Evolutionary conservation across 2,888 invertebrate genomes (phyloP).

Genomic region (Drosophila picticornis): DNA sequence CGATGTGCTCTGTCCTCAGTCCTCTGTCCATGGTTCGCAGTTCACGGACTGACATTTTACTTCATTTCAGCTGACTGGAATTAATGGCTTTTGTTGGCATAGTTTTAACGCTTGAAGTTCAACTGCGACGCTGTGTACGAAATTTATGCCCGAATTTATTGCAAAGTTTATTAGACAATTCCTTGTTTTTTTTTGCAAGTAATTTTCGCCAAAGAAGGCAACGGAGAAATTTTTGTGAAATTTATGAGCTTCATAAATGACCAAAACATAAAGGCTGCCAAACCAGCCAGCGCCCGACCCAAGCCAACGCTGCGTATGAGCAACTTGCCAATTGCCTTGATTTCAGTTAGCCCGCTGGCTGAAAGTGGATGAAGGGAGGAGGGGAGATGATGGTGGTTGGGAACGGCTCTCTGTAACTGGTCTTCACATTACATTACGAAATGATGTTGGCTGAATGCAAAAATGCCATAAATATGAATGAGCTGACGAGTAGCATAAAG

Average conservation of each 20-base stretch:
- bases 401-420: conserved; percentile 53
- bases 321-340: conserved; percentile 80
- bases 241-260: conserved; percentile 82
- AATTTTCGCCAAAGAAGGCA: conserved; percentile 66
- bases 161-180: conserved; percentile 81
- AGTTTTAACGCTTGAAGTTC: conserved; percentile 78
- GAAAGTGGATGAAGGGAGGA: neutral
- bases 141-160: conserved; percentile 80
- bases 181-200: conserved; percentile 39
- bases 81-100: conserved; percentile 82
- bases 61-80: conserved; percentile 80
- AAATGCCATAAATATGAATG: conserved; percentile 81
- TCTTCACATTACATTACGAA: conserved; percentile 77
- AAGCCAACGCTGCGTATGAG: conserved; percentile 69
- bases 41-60: conserved; percentile 73
- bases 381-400: neutral
- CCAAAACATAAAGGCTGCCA: conserved; percentile 68
- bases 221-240: conserved; percentile 64
- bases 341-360: conserved; percentile 44
- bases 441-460: conserved; percentile 79
- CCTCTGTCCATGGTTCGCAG: conserved; percentile 13
- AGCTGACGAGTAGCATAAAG: conserved; percentile 71
- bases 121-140: conserved; percentile 66
- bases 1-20: neutral
- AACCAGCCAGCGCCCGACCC: neutral